Base-by-base conservation (phyloP, 2,888 invertebrate genomes). In the Cerceris rybyensis region DNA sequence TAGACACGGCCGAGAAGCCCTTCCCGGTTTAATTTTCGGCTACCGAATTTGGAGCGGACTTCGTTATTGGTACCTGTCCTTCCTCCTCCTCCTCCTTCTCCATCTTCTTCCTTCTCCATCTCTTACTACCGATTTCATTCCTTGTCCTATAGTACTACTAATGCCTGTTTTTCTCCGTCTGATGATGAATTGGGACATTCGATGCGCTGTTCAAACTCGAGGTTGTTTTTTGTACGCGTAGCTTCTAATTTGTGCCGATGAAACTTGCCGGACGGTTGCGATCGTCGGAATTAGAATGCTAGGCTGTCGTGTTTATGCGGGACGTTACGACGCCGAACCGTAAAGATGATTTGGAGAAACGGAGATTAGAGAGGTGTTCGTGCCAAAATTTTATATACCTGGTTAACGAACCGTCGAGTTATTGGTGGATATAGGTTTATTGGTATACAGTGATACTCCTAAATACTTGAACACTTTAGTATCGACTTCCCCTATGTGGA, bases 21-120 rank as follows among this genome's bases (percentile, higher is more conserved):
- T 79, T 83, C 71, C 80, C 81, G 79, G 77, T 85, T 84, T 87
- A 87, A 86, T 87, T 84, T 86, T 87, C 80, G 80, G 85, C 86
- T 86, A 87, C 86, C 75, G 86, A 81, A 87, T 86, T 84, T 78
- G 70, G 71, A 79, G 68, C 70, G 74, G 81, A 55, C 75, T 73
- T 83, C 69, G 77, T 80, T 81, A 83, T 84, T 81, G 70, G 70
- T 68, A 54, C 68, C 78, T 70, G 73, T 66, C 71, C 58, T 60
- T 54, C 39, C 41, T 57, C 67, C 52, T 58, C 64, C 61, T 63
- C 14, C 49, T 50, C 43, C 28, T 70, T 59, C 39, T 46, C 61
- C 71, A 65, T 70, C 70, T 14, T 70, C 65, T 1, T 63, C 64
- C 43, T 68, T 59, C 70, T 66, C 16, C 63, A 43, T 50, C 16